Evolutionary conservation across 2,888 invertebrate species (phyloP), one percentile per base, ranked within the genome.

Genomic region (Synanthedon andrenaeformis): DNA sequence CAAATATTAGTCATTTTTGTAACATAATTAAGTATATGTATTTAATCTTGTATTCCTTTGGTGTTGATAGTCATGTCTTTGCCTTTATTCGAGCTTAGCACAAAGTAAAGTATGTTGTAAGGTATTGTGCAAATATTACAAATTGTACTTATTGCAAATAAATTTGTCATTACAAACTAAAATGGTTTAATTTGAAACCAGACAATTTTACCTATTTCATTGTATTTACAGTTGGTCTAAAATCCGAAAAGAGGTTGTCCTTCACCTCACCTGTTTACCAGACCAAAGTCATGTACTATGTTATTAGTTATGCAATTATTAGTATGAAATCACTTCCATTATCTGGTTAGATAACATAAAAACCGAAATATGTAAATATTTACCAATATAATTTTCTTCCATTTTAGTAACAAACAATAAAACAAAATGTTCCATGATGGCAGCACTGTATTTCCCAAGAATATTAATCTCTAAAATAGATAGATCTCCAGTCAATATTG

Each of bases 381-480:
- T 35, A 35, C 35, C 35, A 35, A 35, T 35, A 35, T 35, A 2
- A 8, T 35, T 35, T 35, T 28, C 0, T 28, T 28, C 28, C 28
- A 28, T 28, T 28, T 28, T 28, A 28, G 28, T 28, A 28, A 28
- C 51, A 56, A 54, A 60, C 51, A 72, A 66, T 67, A 56, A 74
- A 74, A 77, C 65, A 66, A 67, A 51, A 57, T 42, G 53, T 53
- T 59, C 52, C 63, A 72, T 1, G 63, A 73, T 76, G 71, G 63
- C 68, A 76, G 64, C 71, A 67, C 65, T 82, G 72, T 80, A 80
- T 79, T 82, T 70, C 61, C 64, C 66, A 74, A 74, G 69, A 63
- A 79, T 80, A 76, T 72, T 64, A 67, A 61, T 76, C 67, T 82
- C 67, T 70, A 79, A 79, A 80, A 76, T 73, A 72, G 67, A 70